A percentile compares a stretch with the other conserved stretches of the same genome.
Evolutionary conservation across 53 echinoderm and acorn worm species (phyloP).

Genomic region (Paracentrotus lividus): DNA sequence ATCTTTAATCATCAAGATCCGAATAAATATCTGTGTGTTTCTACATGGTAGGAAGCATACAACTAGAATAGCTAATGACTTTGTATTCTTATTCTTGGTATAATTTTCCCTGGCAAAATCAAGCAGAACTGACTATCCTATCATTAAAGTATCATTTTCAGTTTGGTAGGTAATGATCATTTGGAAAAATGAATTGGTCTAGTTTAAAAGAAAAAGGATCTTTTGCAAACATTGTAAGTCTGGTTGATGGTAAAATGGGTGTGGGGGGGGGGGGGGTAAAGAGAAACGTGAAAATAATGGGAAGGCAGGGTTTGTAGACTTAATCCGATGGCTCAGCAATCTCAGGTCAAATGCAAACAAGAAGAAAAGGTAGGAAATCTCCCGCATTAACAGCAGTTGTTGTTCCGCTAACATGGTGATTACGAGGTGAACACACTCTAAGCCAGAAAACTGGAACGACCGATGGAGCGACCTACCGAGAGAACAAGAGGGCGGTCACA

Average conservation of each 20-base stretch:
- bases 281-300: not conserved
- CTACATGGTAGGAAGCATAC: not conserved
- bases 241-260: not conserved
- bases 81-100: not conserved
- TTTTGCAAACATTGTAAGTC: not conserved
- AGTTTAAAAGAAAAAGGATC: not conserved
- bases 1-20: not conserved
- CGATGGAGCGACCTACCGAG: not conserved
- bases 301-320: not conserved
- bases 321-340: not conserved
- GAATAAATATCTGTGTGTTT: not conserved
- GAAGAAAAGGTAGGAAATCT: constrained; percentile 23
- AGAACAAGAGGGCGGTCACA: not conserved
- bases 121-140: not conserved
- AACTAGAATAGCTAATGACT: not conserved
- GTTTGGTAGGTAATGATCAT: not conserved
- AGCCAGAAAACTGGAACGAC: constrained; percentile 52
- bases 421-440: constrained; percentile 48
- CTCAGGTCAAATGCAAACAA: not conserved
- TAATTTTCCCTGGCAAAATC: not conserved
- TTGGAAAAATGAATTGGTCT: not conserved
- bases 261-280: not conserved
- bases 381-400: constrained; percentile 55
- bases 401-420: constrained; percentile 34
- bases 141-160: not conserved